A percentile compares a stretch with the other conserved stretches of the same genome.
phyloP scores from a whole-genome alignment of 2,888 invertebrate genomes.

The Cantharis flavilabris region DNA sequence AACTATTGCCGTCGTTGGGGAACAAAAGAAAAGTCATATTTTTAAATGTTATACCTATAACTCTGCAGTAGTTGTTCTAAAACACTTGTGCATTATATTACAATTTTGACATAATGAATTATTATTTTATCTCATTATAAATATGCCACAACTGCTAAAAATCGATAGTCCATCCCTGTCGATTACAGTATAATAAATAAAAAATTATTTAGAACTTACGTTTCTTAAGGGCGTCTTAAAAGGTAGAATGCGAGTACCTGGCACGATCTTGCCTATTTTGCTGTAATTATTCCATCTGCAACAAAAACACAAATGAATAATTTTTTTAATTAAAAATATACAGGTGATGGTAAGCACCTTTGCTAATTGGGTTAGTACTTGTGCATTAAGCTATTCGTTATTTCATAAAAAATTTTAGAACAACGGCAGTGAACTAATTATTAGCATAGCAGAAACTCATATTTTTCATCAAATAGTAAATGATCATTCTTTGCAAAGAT shows the following conservation, averaged over 20 bases:
- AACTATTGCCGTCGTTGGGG: neutral
- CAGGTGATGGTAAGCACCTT: neutral
- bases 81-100: neutral
- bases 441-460: too few species aligned
- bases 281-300: constrained; percentile 68
- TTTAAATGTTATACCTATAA: neutral
- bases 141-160: neutral
- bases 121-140: neutral
- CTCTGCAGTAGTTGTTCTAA: neutral
- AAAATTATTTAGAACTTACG: constrained; percentile 49
- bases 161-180: neutral
- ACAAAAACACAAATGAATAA: constrained; percentile 32
- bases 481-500: too few species aligned
- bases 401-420: too few species aligned
- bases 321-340: neutral
- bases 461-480: too few species aligned
- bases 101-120: neutral
- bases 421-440: too few species aligned
- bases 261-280: constrained; percentile 66
- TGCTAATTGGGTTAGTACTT: neutral
- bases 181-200: neutral
- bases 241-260: constrained; percentile 71
- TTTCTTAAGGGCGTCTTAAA: constrained; percentile 75
- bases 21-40: neutral
- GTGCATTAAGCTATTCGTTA: neutral